Conservation (phyloP, 2,113 vertebrate species). For the Myiozetetes cayanensis region DNA sequence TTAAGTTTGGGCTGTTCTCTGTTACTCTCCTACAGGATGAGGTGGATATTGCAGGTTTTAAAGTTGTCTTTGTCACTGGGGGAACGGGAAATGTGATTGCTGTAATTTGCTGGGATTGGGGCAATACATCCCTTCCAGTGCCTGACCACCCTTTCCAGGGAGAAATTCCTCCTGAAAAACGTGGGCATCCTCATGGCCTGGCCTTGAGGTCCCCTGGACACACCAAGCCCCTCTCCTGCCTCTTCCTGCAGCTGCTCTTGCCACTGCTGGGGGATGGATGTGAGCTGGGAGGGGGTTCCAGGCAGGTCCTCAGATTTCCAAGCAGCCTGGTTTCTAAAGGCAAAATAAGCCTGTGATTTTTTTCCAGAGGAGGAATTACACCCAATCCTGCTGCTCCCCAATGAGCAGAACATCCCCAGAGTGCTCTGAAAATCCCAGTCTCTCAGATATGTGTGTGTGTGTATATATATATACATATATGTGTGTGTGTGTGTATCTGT, state of each 20-base stretch:
- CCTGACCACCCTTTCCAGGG: neutral
- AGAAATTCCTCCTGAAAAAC: neutral
- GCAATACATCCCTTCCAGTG: neutral
- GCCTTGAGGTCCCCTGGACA: neutral
- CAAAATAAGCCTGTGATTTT: neutral
- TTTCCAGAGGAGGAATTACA: neutral
- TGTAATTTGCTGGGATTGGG: neutral
- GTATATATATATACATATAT: neutral
- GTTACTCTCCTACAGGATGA: neutral
- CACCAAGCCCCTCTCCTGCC: neutral
- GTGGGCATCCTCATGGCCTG: neutral
- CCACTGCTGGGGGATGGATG: rapidly evolving
- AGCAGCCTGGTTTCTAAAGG: neutral
- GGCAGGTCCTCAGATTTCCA: neutral
- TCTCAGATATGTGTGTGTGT: neutral
- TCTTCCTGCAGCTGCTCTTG: neutral
- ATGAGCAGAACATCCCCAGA: neutral
- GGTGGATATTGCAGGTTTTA: neutral
- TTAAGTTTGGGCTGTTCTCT: neutral
- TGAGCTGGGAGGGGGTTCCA: no score
- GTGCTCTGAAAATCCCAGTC: neutral
- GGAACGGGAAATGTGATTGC: neutral
- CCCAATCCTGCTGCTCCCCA: rapidly evolving
- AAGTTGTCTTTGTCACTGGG: neutral
- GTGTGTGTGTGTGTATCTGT: rapidly evolving